Conservation (phyloP, 2,888 invertebrate genomes). For the Odontothrips loti region DNA sequence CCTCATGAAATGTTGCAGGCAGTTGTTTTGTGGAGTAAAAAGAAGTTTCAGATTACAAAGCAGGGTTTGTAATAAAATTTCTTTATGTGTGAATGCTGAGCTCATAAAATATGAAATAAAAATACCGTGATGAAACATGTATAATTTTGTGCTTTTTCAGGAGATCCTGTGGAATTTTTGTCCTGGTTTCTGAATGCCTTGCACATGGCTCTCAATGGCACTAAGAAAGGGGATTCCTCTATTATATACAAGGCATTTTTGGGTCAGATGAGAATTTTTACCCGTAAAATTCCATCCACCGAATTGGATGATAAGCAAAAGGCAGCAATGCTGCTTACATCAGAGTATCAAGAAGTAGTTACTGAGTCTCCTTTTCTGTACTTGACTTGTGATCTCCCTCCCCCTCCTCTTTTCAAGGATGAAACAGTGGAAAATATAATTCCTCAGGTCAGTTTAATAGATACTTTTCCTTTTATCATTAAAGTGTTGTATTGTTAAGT, state of each 20-base stretch:
- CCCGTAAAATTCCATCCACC: constrained; percentile 87
- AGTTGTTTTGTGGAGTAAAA: constrained; percentile 93
- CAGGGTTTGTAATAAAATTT: constrained; percentile 63
- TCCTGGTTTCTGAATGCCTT: constrained; percentile 98
- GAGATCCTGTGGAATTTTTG: constrained; percentile 95
- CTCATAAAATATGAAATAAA: too few species aligned
- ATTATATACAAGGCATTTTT: constrained; percentile 94
- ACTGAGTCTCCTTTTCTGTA: constrained; percentile 93
- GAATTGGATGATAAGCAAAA: constrained; percentile 88
- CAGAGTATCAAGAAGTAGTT: constrained; percentile 81
- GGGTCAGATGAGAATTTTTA: constrained; percentile 84
- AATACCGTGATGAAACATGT: not conserved
- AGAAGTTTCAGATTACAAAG: constrained; percentile 95
- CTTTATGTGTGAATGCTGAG: not conserved
- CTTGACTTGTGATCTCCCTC: constrained; percentile 94
- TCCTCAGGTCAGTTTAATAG: constrained; percentile 69
- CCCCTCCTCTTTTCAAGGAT: constrained; percentile 95
- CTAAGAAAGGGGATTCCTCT: constrained; percentile 79
- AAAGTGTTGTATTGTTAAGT: not conserved
- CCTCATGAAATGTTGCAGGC: constrained; percentile 99
- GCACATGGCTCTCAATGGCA: constrained; percentile 90
- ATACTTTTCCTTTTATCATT: constrained; percentile 11
- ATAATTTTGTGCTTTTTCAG: constrained; percentile 48
- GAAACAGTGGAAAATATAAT: constrained; percentile 98
- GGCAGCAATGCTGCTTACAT: constrained; percentile 67